Evolutionary conservation across 2,888 invertebrate species (phyloP).

Genomic region (Fabriciana adippe): DNA sequence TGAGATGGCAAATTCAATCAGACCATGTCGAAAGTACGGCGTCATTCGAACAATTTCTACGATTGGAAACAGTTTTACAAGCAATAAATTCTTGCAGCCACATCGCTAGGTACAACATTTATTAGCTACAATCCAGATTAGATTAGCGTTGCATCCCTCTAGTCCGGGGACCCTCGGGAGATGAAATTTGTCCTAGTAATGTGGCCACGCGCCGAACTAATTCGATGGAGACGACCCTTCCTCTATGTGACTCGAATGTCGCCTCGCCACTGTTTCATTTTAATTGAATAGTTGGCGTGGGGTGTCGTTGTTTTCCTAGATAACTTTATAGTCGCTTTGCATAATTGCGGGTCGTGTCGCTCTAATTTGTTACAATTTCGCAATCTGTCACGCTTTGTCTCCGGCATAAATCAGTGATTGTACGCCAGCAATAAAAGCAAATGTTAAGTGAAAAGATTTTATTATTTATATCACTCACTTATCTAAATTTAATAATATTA

Average conservation of each 20-base stretch:
- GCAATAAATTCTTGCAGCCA: constrained; percentile 78
- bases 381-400: constrained; percentile 72
- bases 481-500: too few relatives aligned
- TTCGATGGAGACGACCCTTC: constrained; percentile 73
- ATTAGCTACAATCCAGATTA: constrained; percentile 81
- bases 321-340: constrained; percentile 78
- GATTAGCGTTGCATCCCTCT: constrained; percentile 79
- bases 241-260: constrained; percentile 76
- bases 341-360: constrained; percentile 72
- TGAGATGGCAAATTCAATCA: constrained; percentile 77
- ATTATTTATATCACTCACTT: constrained; percentile 15
- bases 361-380: constrained; percentile 75
- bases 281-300: constrained; percentile 79
- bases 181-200: constrained; percentile 78
- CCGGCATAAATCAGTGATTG: constrained; percentile 44
- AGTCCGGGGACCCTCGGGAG: constrained; percentile 62
- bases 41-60: constrained; percentile 72
- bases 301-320: constrained; percentile 78
- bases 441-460: constrained; percentile 38
- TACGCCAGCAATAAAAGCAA: constrained; percentile 45
- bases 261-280: constrained; percentile 72
- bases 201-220: constrained; percentile 80
- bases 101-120: constrained; percentile 77
- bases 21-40: constrained; percentile 59
- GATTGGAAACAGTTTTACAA: constrained; percentile 83